A percentile compares a stretch with the other conserved stretches of the same genome.
These are phyloP conservation scores for Galeopterus variegatus DNA, from an alignment of 2,113 vertebrate species.

Conservation along the genomic window DNA sequence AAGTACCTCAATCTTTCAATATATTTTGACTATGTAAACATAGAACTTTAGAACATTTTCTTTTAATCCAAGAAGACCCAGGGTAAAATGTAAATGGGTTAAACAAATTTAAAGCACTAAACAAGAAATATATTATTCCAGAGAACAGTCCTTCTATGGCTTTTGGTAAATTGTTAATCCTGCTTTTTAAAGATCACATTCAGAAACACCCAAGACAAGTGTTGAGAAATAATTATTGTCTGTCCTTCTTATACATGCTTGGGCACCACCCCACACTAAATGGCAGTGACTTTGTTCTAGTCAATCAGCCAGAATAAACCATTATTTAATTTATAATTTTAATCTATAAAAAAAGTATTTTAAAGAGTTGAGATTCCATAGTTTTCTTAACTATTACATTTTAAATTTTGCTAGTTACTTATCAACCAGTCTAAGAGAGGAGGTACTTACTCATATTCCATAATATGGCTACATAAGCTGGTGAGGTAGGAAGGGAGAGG, in stretches of 20 bases:
- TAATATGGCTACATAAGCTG: not conserved
- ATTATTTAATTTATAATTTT: not conserved
- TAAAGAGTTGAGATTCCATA: not conserved
- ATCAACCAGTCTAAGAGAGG: not conserved
- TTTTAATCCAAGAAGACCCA: not conserved
- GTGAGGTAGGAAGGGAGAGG: accelerated
- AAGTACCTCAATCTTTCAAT: slow-evolving; percentile 40
- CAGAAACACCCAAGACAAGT: slow-evolving; percentile 58
- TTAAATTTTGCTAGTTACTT: not conserved
- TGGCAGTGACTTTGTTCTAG: not conserved
- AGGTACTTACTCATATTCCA: not conserved
- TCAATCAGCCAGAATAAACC: not conserved
- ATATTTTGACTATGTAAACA: slow-evolving; percentile 33
- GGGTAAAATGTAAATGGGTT: not conserved
- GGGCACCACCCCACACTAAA: not conserved
- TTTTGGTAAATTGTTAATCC: slow-evolving; percentile 66
- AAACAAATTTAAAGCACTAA: slow-evolving; percentile 69
- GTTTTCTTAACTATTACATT: not conserved
- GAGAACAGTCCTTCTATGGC: slow-evolving; percentile 25
- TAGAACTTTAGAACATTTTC: not conserved
- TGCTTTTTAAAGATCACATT: slow-evolving; percentile 66
- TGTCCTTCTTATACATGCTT: not conserved
- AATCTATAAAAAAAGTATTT: not conserved
- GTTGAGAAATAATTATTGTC: slow-evolving; percentile 11
- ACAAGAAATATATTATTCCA: slow-evolving; percentile 45